phyloP scores from a whole-genome alignment of 2,113 vertebrate species.

The Solea solea region DNA sequence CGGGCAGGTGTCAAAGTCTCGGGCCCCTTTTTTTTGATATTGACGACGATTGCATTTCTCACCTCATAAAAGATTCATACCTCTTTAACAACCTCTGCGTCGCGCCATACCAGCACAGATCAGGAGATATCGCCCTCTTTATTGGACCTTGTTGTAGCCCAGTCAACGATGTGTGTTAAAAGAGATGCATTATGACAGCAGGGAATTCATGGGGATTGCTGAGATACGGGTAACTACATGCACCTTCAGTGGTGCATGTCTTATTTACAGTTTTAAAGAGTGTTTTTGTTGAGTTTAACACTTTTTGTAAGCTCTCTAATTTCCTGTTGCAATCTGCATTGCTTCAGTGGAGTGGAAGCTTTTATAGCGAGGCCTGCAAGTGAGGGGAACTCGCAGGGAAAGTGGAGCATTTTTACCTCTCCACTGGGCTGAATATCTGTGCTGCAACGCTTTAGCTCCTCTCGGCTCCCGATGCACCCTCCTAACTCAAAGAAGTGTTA shows the following conservation, averaged over 20 bases:
- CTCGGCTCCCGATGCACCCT: constrained; percentile 9
- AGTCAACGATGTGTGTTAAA: constrained; percentile 69
- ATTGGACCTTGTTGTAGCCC: constrained; percentile 71
- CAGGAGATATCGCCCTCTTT: constrained; percentile 63
- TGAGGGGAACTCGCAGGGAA: constrained; percentile 25
- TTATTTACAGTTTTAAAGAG: constrained; percentile 4
- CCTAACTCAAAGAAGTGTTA: constrained; percentile 40
- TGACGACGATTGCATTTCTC: constrained; percentile 53
- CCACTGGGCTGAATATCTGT: constrained; percentile 33
- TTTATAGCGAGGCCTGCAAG: constrained; percentile 38
- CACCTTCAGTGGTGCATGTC: not conserved
- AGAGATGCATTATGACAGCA: constrained; percentile 41
- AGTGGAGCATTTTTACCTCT: constrained; percentile 33
- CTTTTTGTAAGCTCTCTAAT: constrained; percentile 1
- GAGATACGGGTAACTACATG: not conserved
- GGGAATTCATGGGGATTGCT: too few relatives aligned
- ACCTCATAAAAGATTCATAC: constrained; percentile 79
- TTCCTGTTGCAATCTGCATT: constrained; percentile 23
- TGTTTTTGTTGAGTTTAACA: not conserved
- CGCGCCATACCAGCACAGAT: constrained; percentile 54
- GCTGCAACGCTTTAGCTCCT: constrained; percentile 31
- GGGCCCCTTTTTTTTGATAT: constrained; percentile 54
- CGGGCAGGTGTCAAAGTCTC: constrained; percentile 20
- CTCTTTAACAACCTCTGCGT: constrained; percentile 69
- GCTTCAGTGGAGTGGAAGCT: constrained; percentile 20